These are phyloP conservation scores for Enteromius treurensis DNA, from an alignment of 2,797 vertebrate species.

Conservation along the genomic window DNA sequence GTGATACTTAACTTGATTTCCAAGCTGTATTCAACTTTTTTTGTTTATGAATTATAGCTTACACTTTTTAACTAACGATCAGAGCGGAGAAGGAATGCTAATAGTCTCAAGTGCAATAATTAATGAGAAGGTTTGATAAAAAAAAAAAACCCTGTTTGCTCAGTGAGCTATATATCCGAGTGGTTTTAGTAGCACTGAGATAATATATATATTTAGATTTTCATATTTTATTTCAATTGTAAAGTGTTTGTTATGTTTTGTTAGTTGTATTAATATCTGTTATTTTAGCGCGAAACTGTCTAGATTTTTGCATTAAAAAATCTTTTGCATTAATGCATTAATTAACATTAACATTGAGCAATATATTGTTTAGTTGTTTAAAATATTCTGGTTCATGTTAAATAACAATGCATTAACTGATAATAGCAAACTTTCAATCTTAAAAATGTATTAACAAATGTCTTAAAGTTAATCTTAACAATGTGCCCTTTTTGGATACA, in stretches of 20 bases:
- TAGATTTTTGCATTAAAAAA: too few species aligned
- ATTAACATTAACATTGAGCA: neutral
- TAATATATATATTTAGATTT: neutral
- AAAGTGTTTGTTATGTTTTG: neutral
- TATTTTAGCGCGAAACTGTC: too few species aligned
- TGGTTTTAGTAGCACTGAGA: neutral
- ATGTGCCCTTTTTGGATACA: neutral
- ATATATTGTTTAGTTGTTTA: neutral
- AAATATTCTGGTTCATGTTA: neutral
- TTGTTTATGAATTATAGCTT: neutral
- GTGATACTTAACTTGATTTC: neutral
- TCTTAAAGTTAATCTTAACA: neutral
- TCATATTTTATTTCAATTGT: neutral
- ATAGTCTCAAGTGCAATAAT: neutral
- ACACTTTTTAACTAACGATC: neutral
- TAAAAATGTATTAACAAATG: neutral
- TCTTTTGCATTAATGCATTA: neutral
- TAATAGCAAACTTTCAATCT: neutral
- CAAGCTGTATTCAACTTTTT: neutral
- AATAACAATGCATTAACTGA: neutral
- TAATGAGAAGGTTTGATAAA: neutral
- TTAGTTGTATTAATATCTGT: neutral
- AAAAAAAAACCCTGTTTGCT: neutral
- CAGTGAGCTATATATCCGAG: too few species aligned
- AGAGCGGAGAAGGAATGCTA: neutral